Evolutionary conservation across 1,140 invertebrate genomes (phyloP), one percentile per base, ranked within the genome.

Genomic region (Drosophila elegans): DNA sequence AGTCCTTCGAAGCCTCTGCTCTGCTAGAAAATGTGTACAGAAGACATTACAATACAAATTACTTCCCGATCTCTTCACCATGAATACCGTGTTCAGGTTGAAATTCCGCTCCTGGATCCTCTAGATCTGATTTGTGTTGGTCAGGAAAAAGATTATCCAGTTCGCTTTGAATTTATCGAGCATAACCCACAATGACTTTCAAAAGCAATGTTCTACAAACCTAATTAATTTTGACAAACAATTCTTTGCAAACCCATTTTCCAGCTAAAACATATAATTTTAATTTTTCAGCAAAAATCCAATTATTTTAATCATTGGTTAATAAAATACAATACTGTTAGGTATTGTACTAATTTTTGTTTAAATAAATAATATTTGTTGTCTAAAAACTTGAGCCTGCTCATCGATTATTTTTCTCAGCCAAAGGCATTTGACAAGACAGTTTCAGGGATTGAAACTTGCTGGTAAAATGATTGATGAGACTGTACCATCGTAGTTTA

Each of bases 381-480:
- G 16, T 21, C 16, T 21, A 21, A 21, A 21, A 21, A 21, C 16
- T 21, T 39, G 12, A n/a, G 38, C 38, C n/a, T 39, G 4, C 45
- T 32, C 48, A 3, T 44, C 13, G 9, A 44, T 12, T 16, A 42
- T 27, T n/a, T 29, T 16, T 29, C 4, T 49, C 2, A 11, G 3
- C 29, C 16, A 1, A 57, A n/a, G 16, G 7, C 27, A 2, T 34
- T 13, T 13, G 13, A 12, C 10, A 27, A 27, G 21, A 16, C 3
- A 36, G 10, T 27, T 51, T 16, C 25, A 61, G 59, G 29, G 60
- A 62, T 42, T 67, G 51, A 51, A 38, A 16, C 41, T 42, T 27
- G 21, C 3, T 16, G 45, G 25, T 44, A 10, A 12, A 9, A 32
- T 78, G 51, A 82, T 78, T 60, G 48, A 69, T 69, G 63, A 44